Conservation (phyloP, 2,888 invertebrate genomes). For the Mesodorylaimus sp. region DNA sequence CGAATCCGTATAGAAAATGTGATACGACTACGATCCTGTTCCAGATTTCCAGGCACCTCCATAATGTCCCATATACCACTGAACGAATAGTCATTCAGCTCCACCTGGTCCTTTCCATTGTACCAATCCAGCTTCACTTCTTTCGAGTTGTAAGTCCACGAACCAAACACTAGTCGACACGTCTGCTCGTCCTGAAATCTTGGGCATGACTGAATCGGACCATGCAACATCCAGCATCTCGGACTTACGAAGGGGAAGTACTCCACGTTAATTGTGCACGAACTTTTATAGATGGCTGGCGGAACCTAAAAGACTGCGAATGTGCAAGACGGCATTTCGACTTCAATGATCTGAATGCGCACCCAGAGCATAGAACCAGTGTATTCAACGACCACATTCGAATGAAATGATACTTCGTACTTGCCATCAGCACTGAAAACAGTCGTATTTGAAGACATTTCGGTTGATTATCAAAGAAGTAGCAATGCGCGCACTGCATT, state of each 20-base stretch:
- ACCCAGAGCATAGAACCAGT: constrained; percentile 87
- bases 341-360: no score
- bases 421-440: constrained; percentile 91
- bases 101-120: constrained; percentile 76
- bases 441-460: no score
- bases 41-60: constrained; percentile 57
- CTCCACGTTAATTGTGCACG: constrained; percentile 60
- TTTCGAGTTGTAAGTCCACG: constrained; percentile 92
- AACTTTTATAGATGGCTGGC: constrained; percentile 95
- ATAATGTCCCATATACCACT: constrained; percentile 96
- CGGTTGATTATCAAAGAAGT: no score
- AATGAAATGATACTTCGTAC: constrained; percentile 96
- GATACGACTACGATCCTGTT: constrained; percentile 46
- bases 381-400: constrained; percentile 92
- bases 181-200: no score
- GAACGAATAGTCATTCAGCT: constrained; percentile 90
- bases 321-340: no score
- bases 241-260: constrained; percentile 20
- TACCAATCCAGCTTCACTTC: constrained; percentile 78
- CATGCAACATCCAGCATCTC: background rate
- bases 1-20: constrained; percentile 78
- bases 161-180: constrained; percentile 98
- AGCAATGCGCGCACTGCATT: no score
- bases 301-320: no score
- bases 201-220: no score